Evolutionary conservation across 2,113 vertebrate species (phyloP), one percentile per base, ranked within the genome.

Genomic region (Myxocyprinus asiaticus): DNA sequence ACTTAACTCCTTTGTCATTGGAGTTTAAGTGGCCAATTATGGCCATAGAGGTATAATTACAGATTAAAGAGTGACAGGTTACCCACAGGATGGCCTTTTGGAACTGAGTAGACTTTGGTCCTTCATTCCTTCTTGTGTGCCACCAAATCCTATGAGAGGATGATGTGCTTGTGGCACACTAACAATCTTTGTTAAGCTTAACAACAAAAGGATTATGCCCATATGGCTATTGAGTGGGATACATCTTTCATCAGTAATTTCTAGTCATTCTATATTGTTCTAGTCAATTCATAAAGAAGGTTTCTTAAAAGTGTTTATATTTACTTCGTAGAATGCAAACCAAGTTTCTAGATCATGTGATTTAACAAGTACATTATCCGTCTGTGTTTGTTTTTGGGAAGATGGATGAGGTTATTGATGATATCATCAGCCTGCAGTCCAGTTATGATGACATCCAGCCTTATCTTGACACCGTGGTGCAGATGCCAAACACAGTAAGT

Each of bases 401-500:
- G 98, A 96, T 99, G 17, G 97, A 97, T 73, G 96, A 96, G 7
- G 97, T 99, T 80, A 96, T 98, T 2, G 98, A 99, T 91, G 94
- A 98, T 91, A 98, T 99, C 83, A 97, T 99, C 90, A 95, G 95
- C 80, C 90, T 99, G 93, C 95, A 93, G 89, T 93, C 93, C 76
- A 94, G 87, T 81, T 93, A 92, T n/a, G 93, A 98, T 77, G 96
- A 97, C 0, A 92, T 97, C 77, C 93, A 97, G 82, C 93, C 92
- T 65, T 98, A 95, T 77, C 93, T 94, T 85, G 97, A 97, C 77
- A 91, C 96, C 0, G 88, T 96, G 5, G 89, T 96, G 4, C 96
- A 97, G 88, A 96, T 98, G 96, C 94, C 98, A 88, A 99, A 98
- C 88, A 99, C 97, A 44, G 98, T 99, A 90, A 92, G 94, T 90